Percentiles rank a stretch among this genome's conserved stretches.
phyloP scores from a whole-genome alignment of 2,797 vertebrate genomes.

The Sebastes itinus region DNA sequence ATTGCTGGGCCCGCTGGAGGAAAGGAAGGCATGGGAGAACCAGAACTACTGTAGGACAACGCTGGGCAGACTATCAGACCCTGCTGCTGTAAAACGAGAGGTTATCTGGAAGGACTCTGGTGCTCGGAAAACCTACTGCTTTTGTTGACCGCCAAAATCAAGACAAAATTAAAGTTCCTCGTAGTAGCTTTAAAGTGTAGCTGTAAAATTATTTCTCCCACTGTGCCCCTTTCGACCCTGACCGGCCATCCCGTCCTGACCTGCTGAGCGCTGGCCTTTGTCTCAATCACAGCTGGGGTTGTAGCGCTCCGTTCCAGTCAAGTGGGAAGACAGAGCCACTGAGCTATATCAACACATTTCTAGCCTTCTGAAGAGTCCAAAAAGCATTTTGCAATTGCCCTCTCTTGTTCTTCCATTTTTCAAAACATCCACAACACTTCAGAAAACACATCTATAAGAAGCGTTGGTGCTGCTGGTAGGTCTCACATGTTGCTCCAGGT shows the following conservation, averaged over 20 bases:
- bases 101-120: no score
- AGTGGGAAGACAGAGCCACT: conserved; percentile 6
- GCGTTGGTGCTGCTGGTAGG: neutral
- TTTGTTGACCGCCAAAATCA: no score
- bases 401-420: conserved; percentile 2
- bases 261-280: conserved; percentile 38
- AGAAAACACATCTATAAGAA: neutral
- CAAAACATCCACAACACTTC: neutral
- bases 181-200: neutral
- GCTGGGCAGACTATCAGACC: no score
- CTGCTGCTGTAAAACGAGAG: no score
- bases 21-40: no score
- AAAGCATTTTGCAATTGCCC: neutral
- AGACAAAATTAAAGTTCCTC: no score
- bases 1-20: no score
- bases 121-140: no score
- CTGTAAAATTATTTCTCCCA: neutral
- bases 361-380: conserved; percentile 19
- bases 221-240: neutral
- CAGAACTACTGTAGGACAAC: no score
- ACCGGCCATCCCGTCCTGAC: neutral
- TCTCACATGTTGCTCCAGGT: neutral
- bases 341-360: conserved; percentile 24
- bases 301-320: conserved; percentile 15
- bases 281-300: conserved; percentile 31